Base-by-base conservation (phyloP, 2,113 vertebrate genomes). In the Coracopsis vasa region DNA sequence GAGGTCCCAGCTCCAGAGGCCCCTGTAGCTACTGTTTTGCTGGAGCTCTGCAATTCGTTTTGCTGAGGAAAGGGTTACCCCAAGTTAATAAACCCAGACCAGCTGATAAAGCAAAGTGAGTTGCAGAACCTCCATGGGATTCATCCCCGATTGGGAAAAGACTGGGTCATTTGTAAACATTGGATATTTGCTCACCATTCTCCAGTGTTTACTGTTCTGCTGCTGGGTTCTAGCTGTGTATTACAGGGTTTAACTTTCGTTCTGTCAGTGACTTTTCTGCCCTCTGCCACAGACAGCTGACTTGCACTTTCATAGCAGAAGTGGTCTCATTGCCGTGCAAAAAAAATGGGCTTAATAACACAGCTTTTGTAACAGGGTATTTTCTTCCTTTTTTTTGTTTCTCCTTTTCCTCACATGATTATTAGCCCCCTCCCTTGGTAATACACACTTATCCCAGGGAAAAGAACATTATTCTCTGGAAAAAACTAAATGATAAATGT, bases 331-430 rank as follows among this genome's bases (percentile, higher is more conserved):
- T 80, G 71, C 74, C 53, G 1, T 64, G 58, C 74, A 27, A 20
- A 47, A 64, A 69, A 44, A 85, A 80, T 60, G 17, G 10, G 29
- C 61, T 87, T 86, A 56, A 80, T 80, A 75, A 62, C 39, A 42
- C 1, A 2, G 29, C 37, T 81, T 88, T 89, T 90, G 18, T 67
- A 69, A 61, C 50, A 12, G 66, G 83, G 33, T 61, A 29, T 42
- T 88, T 74, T 74, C 2, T 25, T 60, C 5, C 11, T 3, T 9
- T 48, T 65, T 92, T 53, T 29, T 81, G 47, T 61, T 64, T 29
- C 37, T 4, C 37, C n/a, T 33, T 58, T 8, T 10, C 5, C 19
- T 16, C 9, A 8, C 0, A 0, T 37, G 37, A 58, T 47, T 74
- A 39, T 44, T 85, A 82, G 28, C 10, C 6, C 35, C 65, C 0